A percentile compares a stretch with the other conserved stretches of the same genome.
Conservation (phyloP, 2,113 vertebrate species). For the Triplophysa rosa region DNA sequence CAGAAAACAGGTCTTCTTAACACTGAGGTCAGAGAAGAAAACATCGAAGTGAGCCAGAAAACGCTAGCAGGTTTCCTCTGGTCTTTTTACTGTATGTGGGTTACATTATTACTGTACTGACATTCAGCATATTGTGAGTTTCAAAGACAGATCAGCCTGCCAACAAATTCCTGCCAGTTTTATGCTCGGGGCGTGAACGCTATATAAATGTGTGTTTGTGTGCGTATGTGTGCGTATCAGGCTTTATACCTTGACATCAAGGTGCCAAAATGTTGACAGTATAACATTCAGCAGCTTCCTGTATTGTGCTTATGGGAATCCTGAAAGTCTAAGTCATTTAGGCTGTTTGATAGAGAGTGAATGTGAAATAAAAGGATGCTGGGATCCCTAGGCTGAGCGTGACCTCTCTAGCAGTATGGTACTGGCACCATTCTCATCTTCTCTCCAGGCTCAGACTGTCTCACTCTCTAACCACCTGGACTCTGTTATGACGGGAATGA, state of each 20-base stretch:
- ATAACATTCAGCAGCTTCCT: neutral
- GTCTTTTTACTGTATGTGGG: slow-evolving; percentile 9
- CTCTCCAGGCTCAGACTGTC: slow-evolving; percentile 23
- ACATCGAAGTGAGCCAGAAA: neutral
- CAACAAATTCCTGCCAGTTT: slow-evolving; percentile 23
- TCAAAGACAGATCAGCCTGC: slow-evolving; percentile 10
- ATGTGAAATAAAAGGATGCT: slow-evolving; percentile 19
- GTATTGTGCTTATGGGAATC: neutral
- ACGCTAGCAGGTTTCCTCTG: neutral
- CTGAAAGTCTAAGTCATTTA: neutral
- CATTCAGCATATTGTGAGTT: slow-evolving; percentile 13
- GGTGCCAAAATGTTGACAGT: neutral
- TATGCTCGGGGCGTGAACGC: slow-evolving; percentile 2
- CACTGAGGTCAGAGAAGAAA: too few relatives aligned
- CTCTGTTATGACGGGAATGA: slow-evolving; percentile 28
- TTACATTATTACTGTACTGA: slow-evolving; percentile 3
- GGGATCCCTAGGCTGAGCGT: neutral
- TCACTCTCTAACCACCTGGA: slow-evolving; percentile 31
- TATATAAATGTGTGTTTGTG: slow-evolving; percentile 27
- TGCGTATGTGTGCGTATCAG: neutral
- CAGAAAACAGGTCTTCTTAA: too few relatives aligned
- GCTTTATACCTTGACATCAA: neutral
- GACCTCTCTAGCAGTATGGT: slow-evolving; percentile 2
- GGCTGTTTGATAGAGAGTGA: slow-evolving; percentile 10
- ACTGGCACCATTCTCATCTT: slow-evolving; percentile 18